Evolutionary conservation across 2,888 invertebrate species (phyloP), one percentile per base, ranked within the genome.

Genomic region (Caenorhabditis japonica): DNA sequence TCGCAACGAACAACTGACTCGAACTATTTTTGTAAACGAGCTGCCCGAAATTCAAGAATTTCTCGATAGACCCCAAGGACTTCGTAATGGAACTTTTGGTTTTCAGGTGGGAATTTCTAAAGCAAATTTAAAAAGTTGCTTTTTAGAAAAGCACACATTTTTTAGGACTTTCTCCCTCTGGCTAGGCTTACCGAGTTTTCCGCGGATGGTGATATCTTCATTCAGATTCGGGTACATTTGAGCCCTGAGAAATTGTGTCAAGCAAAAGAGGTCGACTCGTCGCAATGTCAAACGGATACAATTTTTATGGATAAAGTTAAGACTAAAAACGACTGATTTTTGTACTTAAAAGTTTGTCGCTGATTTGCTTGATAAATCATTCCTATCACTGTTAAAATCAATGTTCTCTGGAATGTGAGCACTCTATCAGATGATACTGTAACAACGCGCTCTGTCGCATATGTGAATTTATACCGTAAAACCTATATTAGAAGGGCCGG

Each of bases 1-100:
- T 10, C 44, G 58, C 19, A 64, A 53, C 30, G 46, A 60, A n/a
- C 0, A 27, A 66, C 64, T 64, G 43, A 51, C 64, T 13, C 46
- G 47, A 17, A 64, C 59, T 3, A 56, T 64, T 25, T 55, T 34
- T 23, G 64, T 64, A 23, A 56, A 55, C 36, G 39, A 64, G 34
- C 41, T 47, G 34, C 33, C 39, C 7, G 64, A 64, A 36, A 64
- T 64, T 19, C 55, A 41, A 4, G 60, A 66, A 17, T 59, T 60
- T 19, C 23, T 64, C 13, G 41, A 66, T 23, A 41, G 49, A 47
- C 72, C 72, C 0, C 33, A 41, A 4, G 72, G 72, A 17, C 21
- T 66, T 3, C 39, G 72, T 19, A 66, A 66, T 19, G 64, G 59
- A 34, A 47, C 59, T n/a, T 53, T 72, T 17, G 72, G 72, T 23